Percentiles rank a stretch among this genome's conserved stretches.
These are phyloP conservation scores for Podotricha telesiphe DNA, from an alignment of 2,888 invertebrate species.

Conservation along the genomic window DNA sequence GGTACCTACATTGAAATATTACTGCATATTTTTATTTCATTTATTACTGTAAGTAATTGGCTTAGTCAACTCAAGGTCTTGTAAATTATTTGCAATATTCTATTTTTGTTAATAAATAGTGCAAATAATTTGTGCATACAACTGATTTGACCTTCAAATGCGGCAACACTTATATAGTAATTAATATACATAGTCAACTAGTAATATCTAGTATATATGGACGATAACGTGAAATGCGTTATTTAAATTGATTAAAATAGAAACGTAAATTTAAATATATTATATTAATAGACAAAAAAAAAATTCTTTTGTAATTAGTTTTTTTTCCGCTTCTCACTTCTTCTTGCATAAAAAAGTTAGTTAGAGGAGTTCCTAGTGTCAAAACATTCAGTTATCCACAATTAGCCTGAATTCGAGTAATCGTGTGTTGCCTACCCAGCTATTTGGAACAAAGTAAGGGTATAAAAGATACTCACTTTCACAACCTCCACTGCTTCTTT, in stretches of 20 bases:
- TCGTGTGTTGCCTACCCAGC: no score
- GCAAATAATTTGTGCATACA: conserved; percentile 8
- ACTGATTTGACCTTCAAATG: conserved; percentile 22
- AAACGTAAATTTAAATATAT: background rate
- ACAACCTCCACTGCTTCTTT: conserved; percentile 92
- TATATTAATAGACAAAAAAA: no score
- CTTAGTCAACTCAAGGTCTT: conserved; percentile 14
- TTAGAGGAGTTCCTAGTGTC: no score
- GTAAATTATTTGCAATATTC: conserved; percentile 9
- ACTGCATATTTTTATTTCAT: background rate
- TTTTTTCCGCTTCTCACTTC: no score
- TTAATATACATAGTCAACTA: background rate
- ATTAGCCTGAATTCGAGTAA: no score
- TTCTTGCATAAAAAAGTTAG: no score
- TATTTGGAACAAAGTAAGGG: no score
- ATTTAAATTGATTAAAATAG: background rate
- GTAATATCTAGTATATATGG: background rate
- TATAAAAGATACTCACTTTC: conserved; percentile 78
- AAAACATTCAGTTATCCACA: no score
- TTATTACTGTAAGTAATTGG: conserved; percentile 20
- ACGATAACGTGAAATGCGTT: background rate
- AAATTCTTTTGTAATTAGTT: no score
- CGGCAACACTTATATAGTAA: background rate
- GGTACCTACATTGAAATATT: background rate
- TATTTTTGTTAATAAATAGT: conserved; percentile 23